Base-by-base conservation (phyloP, 2,797 vertebrate species). In the Pogoniulus pusillus region DNA sequence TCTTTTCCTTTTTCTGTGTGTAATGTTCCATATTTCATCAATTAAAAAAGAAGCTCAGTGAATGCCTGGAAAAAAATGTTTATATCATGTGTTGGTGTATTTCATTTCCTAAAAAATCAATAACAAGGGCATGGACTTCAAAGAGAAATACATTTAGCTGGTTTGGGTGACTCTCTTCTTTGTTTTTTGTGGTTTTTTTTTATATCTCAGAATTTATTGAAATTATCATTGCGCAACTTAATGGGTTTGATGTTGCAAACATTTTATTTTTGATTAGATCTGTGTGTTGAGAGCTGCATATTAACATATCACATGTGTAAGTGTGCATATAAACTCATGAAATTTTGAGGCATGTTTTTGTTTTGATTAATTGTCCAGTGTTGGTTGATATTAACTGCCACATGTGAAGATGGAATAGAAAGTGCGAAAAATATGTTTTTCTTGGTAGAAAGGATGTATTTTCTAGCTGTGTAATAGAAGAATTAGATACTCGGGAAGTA, bases 81-180 rank as follows among this genome's bases (percentile, higher is more conserved):
- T 95, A 20, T 91, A 75, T 55, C 7, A 5, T 73, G 23, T 79
- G n/a, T 77, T 92, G 58, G 62, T 93, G n/a, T 77, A 75, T 92
- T 88, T 93, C 1, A 82, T 85, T 95, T 91, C 82, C 59, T 71
- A 71, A 85, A 85, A 95, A 93, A 94, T 93, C 73, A 89, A 59
- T 91, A 95, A 45, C 34, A 85, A 87, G 86, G 54, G 24, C 34
- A 59, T 73, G 34, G 58, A 85, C 49, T 82, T 96, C 34, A 71
- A 91, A 93, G 91, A 81, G 89, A 62, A 91, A 89, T 41, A 60
- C 35, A 76, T 79, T 45, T 39, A 49, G 12, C 26, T 68, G 23
- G 87, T 96, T 90, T 34, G 93, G 32, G 58, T 45, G 29, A 34
- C 24, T 87, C 82, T 75, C 13, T 74, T 83, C 41, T 72, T 30